Evolutionary conservation across 2,797 vertebrate species (phyloP), one percentile per base, ranked within the genome.

Genomic region (Gambelia wislizenii): DNA sequence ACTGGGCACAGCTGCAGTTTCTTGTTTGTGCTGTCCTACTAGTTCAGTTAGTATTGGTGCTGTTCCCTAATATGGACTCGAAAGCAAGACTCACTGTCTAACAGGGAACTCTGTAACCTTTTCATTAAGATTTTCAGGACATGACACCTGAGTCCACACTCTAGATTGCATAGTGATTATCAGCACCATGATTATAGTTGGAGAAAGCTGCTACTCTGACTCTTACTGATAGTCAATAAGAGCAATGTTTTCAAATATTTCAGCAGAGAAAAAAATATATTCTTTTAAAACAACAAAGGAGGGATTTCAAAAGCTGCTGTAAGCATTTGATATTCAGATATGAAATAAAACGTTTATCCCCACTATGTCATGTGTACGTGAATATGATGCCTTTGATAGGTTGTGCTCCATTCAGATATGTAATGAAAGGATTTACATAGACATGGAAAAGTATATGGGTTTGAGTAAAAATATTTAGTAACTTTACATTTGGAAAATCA

Each of bases 11-110:
- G 8, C 54, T 81, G 25, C 49, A 13, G n/a, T 10, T 74, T 54
- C n/a, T 56, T 78, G 49, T 36, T 52, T 47, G 52, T 85, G 64
- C 44, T 69, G 42, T 91, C 18, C 25, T 39, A 47, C 47, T 44
- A 39, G 59, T 70, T 85, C 44, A 76, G 27, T 91, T 88, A 79
- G 67, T 39, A 54, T 75, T 75, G 61, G 49, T 56, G 30, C 33
- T 76, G 56, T 67, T 89, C 44, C 18, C 69, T 69, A 52, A 75
- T 42, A 2, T 64, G 33, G 36, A 67, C 13, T 61, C 2, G 83
- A 44, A 39, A 47, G 12, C 25, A 76, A 87, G 42, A n/a, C 16
- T 81, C 16, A 30, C 36, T 82, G 14, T 70, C 52, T 70, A 36
- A 42, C 47, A 85, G 39, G 14, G 44, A 85, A 49, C 49, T 82